phyloP scores from a whole-genome alignment of 2,113 vertebrate genomes.

The Centropus bengalensis region DNA sequence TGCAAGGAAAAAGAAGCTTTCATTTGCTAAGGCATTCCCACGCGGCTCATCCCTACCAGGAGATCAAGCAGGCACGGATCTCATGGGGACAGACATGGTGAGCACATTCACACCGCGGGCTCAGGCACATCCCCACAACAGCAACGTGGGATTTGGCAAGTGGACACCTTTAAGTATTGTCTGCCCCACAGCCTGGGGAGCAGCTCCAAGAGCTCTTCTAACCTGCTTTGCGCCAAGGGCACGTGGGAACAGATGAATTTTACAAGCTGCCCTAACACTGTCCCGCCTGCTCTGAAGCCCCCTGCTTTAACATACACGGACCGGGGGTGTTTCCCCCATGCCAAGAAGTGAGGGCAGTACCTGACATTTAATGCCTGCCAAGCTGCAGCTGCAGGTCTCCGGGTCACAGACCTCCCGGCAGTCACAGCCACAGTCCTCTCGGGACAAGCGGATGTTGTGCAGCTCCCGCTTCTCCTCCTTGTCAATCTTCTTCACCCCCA shows the following conservation, averaged over 20 bases:
- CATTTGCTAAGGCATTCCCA: background rate
- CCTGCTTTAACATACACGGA: fast-evolving
- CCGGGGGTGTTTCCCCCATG: fast-evolving
- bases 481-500: slow-evolving; percentile 93
- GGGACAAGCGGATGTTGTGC: slow-evolving; percentile 87
- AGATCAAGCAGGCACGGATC: background rate
- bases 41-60: background rate
- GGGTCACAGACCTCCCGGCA: slow-evolving; percentile 94
- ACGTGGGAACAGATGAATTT: background rate
- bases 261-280: background rate
- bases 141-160: background rate
- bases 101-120: background rate
- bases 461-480: slow-evolving; percentile 93
- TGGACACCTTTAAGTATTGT: fast-evolving
- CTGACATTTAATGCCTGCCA: slow-evolving; percentile 97
- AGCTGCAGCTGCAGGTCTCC: slow-evolving; percentile 92
- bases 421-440: slow-evolving; percentile 93
- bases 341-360: slow-evolving; percentile 58
- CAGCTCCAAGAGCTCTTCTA: background rate
- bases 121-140: background rate
- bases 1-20: background rate
- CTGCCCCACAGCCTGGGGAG: background rate
- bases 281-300: background rate
- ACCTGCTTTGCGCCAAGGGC: fast-evolving
- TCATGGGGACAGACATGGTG: fast-evolving